Conservation (phyloP, 2,113 vertebrate species). For the Sisor rabdophorus region DNA sequence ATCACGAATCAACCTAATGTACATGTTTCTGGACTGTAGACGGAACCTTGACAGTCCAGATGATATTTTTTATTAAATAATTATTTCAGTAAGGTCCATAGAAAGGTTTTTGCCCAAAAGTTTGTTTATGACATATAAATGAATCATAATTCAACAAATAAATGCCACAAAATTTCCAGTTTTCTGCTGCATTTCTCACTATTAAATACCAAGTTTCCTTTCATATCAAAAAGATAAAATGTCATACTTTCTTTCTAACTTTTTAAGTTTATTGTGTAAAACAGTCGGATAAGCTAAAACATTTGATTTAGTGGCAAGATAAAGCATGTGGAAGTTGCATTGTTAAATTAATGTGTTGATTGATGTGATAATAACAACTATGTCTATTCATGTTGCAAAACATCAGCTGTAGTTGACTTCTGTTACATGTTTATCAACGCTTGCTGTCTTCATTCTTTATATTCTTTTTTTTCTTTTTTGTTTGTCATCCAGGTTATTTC, state of each 20-base stretch:
- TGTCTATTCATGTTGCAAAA: background rate
- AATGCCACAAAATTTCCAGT: background rate
- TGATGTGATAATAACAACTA: background rate
- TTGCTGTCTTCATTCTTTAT: background rate
- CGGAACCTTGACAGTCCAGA: background rate
- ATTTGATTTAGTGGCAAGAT: background rate
- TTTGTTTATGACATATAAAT: background rate
- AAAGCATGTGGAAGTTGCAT: background rate
- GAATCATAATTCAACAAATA: background rate
- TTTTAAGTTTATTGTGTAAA: background rate
- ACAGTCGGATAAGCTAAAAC: background rate
- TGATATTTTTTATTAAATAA: background rate
- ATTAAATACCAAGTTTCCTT: background rate
- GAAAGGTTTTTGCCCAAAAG: background rate
- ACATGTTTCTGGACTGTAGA: no score
- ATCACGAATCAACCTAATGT: no score
- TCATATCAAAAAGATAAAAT: background rate
- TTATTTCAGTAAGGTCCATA: background rate
- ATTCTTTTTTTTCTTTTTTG: background rate
- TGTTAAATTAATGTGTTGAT: background rate
- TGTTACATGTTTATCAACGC: background rate
- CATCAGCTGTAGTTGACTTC: background rate
- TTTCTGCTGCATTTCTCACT: background rate
- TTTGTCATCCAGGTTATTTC: background rate
- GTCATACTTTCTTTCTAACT: background rate